phyloP scores from a whole-genome alignment of 2,888 invertebrate species.

The Synergus umbraculus region DNA sequence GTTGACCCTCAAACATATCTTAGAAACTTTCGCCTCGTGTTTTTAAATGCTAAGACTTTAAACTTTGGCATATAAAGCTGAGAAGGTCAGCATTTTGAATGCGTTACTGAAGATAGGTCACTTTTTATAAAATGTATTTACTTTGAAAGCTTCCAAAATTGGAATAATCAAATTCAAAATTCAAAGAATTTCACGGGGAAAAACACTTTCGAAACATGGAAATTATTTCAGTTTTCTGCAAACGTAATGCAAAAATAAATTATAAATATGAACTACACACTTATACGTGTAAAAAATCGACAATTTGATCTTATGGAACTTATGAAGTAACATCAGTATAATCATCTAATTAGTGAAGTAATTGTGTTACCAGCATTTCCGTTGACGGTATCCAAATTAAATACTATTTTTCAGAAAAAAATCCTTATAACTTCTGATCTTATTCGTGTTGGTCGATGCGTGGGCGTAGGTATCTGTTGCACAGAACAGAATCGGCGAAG shows the following conservation, averaged over 20 bases:
- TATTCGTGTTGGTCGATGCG: conserved; percentile 17
- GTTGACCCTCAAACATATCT: background rate
- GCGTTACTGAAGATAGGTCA: too few relatives aligned
- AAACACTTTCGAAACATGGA: too few relatives aligned
- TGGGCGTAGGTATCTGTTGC: conserved; percentile 26
- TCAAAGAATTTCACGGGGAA: too few relatives aligned
- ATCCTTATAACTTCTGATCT: background rate
- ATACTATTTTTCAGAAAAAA: background rate
- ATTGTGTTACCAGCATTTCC: conserved; percentile 11
- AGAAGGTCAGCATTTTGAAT: background rate
- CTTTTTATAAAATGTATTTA: too few relatives aligned
- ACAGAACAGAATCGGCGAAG: conserved; percentile 40
- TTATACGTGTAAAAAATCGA: background rate
- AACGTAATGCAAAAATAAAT: background rate
- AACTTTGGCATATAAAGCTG: background rate
- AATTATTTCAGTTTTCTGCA: background rate
- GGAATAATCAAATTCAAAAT: too few relatives aligned
- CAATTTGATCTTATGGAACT: background rate
- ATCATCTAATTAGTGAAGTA: background rate
- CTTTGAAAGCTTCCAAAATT: too few relatives aligned
- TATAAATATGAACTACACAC: background rate
- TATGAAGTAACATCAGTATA: conserved; percentile 18
- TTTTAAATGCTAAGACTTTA: background rate
- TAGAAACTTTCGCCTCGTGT: background rate
- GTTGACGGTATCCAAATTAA: conserved; percentile 6